Conservation (phyloP, 2,113 vertebrate genomes). For the Accipiter virgatus region DNA sequence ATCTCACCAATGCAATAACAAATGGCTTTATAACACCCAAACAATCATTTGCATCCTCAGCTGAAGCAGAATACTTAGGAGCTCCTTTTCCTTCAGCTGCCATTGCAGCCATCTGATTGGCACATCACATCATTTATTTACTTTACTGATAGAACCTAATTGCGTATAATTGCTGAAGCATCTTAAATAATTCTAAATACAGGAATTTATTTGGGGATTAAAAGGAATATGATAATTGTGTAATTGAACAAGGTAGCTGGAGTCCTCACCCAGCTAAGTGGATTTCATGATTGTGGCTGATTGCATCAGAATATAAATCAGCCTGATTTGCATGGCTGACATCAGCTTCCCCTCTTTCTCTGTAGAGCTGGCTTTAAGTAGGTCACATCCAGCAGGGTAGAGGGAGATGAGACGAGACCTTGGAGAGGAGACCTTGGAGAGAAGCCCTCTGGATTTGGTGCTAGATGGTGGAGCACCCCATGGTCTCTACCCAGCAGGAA, state of each 20-base stretch:
- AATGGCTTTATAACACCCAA: not conserved
- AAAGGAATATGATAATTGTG: conserved; percentile 68
- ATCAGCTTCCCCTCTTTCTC: not conserved
- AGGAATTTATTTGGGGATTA: conserved; percentile 70
- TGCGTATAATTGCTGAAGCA: conserved; percentile 67
- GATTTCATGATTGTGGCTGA: conserved; percentile 62
- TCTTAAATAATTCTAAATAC: conserved; percentile 71
- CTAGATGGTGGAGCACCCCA: not conserved
- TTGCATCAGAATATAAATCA: conserved; percentile 69
- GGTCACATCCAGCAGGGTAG: not conserved
- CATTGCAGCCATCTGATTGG: conserved; percentile 35
- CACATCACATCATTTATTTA: conserved; percentile 55
- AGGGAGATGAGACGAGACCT: not conserved
- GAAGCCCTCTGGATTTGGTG: not conserved
- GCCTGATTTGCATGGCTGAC: conserved; percentile 25
- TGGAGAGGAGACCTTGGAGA: not conserved
- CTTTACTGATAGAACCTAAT: conserved; percentile 59
- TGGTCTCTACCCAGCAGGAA: not conserved
- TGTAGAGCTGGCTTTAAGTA: not conserved
- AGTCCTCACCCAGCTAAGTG: conserved; percentile 63
- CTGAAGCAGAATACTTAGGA: not conserved
- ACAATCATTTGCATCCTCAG: not conserved
- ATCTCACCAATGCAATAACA: not conserved
- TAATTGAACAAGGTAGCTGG: conserved; percentile 69
- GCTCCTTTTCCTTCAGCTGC: conserved; percentile 26